Conservation (phyloP, 2,113 vertebrate species). For the Corvus moneduloides region DNA sequence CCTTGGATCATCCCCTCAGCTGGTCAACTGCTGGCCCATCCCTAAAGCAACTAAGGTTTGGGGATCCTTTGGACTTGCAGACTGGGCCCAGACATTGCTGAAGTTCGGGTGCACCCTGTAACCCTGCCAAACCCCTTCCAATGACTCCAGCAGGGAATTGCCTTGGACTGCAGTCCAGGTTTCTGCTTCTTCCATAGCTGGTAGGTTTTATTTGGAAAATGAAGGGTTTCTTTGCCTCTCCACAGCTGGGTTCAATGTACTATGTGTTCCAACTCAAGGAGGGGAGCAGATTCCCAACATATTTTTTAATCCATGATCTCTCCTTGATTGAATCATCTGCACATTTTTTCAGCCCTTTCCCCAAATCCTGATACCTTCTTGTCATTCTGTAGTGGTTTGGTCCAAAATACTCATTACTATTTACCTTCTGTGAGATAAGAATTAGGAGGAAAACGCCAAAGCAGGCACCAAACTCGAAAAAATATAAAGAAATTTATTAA, state of each 20-base stretch:
- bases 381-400: too few species aligned
- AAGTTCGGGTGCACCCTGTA: neutral
- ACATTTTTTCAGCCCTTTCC: neutral
- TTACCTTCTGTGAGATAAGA: too few species aligned
- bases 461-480: too few species aligned
- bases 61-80: neutral
- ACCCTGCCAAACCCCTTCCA: neutral
- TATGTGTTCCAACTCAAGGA: neutral
- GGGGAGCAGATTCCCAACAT: neutral
- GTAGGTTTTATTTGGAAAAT: neutral
- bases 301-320: neutral
- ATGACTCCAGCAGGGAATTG: neutral
- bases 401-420: too few species aligned
- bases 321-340: neutral
- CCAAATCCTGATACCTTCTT: neutral
- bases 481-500: too few species aligned
- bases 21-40: neutral
- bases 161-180: neutral
- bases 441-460: too few species aligned
- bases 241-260: neutral
- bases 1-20: neutral
- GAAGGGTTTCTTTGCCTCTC: neutral
- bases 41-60: neutral
- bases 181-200: neutral
- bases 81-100: neutral